Evolutionary conservation across 2,888 invertebrate species (phyloP).

Genomic region (Tetragonisca angustula): DNA sequence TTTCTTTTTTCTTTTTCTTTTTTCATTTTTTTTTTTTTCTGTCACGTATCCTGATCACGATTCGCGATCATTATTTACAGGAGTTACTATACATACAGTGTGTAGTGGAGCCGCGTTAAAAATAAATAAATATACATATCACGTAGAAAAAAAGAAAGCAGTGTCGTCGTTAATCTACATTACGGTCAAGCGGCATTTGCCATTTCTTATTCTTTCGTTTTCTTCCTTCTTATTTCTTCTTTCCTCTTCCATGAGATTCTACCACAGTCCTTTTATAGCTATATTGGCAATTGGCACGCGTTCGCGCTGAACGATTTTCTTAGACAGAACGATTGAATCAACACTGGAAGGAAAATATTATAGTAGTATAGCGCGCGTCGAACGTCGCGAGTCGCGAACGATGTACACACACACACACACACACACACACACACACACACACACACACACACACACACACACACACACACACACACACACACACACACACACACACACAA

Average conservation of each 20-base stretch:
- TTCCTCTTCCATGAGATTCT: not conserved
- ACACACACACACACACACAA: too few species aligned
- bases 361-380: not conserved
- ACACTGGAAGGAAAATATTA: too few species aligned
- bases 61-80: slow-evolving; percentile 46
- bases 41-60: slow-evolving; percentile 5
- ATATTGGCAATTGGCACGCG: too few species aligned
- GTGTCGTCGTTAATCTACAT: slow-evolving; percentile 6
- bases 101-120: slow-evolving; percentile 1
- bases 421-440: too few species aligned
- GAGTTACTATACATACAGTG: slow-evolving; percentile 21
- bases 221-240: not conserved
- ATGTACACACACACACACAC: too few species aligned
- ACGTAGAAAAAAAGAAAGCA: not conserved
- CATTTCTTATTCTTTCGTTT: not conserved
- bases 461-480: too few species aligned
- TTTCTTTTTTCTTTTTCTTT: not conserved
- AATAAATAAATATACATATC: not conserved
- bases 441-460: too few species aligned
- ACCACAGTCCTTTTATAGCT: not conserved
- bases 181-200: not conserved
- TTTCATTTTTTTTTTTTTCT: not conserved
- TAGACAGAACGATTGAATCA: too few species aligned
- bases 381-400: not conserved
- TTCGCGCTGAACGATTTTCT: too few species aligned